phyloP scores from a whole-genome alignment of 1,140 invertebrate genomes.

The Drosophila seguyi region DNA sequence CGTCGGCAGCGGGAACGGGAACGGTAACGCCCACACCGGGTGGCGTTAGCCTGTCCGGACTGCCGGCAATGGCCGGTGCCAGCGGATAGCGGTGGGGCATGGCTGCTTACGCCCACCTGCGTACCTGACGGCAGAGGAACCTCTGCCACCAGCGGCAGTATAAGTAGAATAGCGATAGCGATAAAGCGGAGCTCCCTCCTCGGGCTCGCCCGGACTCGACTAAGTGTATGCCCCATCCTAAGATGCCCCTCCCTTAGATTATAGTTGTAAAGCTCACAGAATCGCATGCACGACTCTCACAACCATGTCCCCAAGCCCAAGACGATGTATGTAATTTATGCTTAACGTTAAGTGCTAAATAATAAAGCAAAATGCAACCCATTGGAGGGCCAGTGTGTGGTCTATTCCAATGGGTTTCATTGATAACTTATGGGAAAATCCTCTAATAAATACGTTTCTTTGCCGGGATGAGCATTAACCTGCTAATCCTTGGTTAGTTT shows the following conservation, averaged over 20 bases:
- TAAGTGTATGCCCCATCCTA: conserved; percentile 10
- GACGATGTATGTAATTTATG: conserved; percentile 43
- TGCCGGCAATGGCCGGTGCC: conserved; percentile 59
- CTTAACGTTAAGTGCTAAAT: conserved; percentile 30
- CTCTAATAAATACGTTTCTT: not conserved
- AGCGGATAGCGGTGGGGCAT: conserved; percentile 72
- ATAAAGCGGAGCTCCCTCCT: conserved; percentile 22
- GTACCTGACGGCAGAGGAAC: conserved; percentile 55
- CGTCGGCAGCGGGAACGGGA: conserved; percentile 36
- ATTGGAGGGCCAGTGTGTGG: conserved; percentile 6
- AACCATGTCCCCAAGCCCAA: not conserved
- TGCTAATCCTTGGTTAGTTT: not conserved
- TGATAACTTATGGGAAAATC: not conserved
- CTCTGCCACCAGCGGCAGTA: conserved; percentile 17
- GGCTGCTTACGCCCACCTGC: conserved; percentile 50
- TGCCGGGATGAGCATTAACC: not conserved
- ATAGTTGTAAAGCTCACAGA: conserved; percentile 35
- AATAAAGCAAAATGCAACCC: conserved; percentile 23
- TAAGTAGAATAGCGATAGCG: conserved; percentile 11
- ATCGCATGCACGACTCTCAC: conserved; percentile 15
- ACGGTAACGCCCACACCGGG: conserved; percentile 26
- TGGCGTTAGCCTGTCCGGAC: conserved; percentile 12
- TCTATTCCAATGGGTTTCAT: not conserved
- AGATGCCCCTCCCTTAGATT: conserved; percentile 11
- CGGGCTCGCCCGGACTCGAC: conserved; percentile 6